A percentile compares a stretch with the other conserved stretches of the same genome.
These are phyloP conservation scores for Reticulitermes speratus DNA, from an alignment of 1,140 invertebrate species.

Conservation along the genomic window DNA sequence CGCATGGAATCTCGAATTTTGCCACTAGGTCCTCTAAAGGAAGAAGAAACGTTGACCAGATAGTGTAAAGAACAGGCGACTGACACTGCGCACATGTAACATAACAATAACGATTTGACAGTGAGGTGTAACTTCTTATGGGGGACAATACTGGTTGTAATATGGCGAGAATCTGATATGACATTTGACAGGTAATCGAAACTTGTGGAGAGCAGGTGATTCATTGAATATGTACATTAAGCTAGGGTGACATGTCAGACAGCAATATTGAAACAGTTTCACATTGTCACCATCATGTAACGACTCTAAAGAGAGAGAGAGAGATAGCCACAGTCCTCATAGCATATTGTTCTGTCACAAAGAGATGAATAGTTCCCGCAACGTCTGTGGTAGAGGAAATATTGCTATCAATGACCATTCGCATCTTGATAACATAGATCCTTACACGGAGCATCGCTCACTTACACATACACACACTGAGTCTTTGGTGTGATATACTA, in stretches of 20 bases:
- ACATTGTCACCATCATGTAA: background rate
- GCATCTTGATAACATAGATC: background rate
- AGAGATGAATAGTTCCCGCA: background rate
- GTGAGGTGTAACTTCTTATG: too few relatives aligned
- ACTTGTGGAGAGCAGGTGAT: background rate
- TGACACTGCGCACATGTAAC: too few relatives aligned
- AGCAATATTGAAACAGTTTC: conserved; percentile 15
- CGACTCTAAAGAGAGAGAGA: background rate
- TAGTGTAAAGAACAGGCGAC: too few relatives aligned
- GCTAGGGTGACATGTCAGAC: background rate
- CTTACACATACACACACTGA: too few relatives aligned
- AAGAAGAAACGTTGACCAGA: too few relatives aligned
- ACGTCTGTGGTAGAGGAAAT: background rate
- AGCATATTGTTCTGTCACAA: background rate
- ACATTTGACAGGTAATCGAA: conserved; percentile 5
- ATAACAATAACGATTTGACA: too few relatives aligned
- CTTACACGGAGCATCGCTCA: too few relatives aligned
- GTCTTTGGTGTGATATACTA: too few relatives aligned
- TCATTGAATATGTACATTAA: conserved; percentile 4
- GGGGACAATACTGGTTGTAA: background rate
- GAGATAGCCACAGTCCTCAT: background rate
- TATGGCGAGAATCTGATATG: background rate
- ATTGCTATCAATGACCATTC: background rate
- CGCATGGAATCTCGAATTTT: too few relatives aligned
- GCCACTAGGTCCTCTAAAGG: too few relatives aligned